Conservation (phyloP, 2,797 vertebrate species). For the Labeo calbasu region DNA sequence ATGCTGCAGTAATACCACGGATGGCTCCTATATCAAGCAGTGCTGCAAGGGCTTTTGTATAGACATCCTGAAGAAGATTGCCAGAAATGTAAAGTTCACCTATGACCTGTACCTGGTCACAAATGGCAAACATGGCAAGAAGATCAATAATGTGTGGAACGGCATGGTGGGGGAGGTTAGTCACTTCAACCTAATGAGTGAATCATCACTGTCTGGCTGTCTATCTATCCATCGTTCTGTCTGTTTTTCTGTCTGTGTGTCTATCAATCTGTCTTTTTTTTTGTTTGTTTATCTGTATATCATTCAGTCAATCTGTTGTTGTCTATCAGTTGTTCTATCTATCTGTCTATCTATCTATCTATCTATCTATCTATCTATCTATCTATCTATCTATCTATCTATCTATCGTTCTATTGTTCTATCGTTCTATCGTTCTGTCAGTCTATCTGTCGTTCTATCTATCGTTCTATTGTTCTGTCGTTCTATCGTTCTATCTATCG, state of each 20-base stretch:
- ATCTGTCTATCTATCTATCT: not conserved
- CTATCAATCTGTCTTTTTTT: too few relatives aligned
- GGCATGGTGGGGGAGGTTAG: conserved; percentile 98
- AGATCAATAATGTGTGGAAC: conserved; percentile 97
- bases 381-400: not conserved
- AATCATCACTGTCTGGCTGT: not conserved
- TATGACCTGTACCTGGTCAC: conserved; percentile 97
- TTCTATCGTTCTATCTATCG: not conserved
- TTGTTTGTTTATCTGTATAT: too few relatives aligned
- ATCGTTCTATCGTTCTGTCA: too few relatives aligned
- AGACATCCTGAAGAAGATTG: conserved; percentile 96
- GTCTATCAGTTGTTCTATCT: too few relatives aligned
- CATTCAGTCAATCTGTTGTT: too few relatives aligned
- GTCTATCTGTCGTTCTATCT: fast-evolving
- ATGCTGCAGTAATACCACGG: conserved; percentile 87
- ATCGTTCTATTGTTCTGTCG: not conserved
- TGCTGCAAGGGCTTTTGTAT: conserved; percentile 99
- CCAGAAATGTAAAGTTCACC: conserved; percentile 94
- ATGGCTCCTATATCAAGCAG: conserved; percentile 90
- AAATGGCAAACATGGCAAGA: conserved; percentile 97
- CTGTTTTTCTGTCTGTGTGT: too few relatives aligned
- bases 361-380: not conserved
- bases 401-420: not conserved
- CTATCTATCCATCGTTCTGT: not conserved
- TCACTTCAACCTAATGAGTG: not conserved